Conservation (phyloP, 1,140 invertebrate species). For the Drosophila simulans region DNA sequence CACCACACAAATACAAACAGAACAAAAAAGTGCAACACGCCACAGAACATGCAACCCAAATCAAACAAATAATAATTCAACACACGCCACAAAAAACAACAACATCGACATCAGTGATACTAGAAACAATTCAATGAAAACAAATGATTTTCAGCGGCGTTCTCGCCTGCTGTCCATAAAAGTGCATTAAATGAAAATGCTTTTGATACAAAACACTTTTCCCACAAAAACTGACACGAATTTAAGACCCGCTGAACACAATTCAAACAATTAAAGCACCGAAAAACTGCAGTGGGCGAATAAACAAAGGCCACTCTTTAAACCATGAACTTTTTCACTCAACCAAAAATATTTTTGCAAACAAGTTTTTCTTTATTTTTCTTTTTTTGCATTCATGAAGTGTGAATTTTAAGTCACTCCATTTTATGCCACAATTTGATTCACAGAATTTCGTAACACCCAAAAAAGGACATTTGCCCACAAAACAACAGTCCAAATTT, state of each 20-base stretch:
- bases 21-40: slow-evolving; percentile 47
- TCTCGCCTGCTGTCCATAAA: slow-evolving; percentile 18
- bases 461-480: slow-evolving; percentile 2
- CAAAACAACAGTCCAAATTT: slow-evolving; percentile 5
- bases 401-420: slow-evolving; percentile 17
- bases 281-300: slow-evolving; percentile 1
- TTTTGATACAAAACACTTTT: slow-evolving; percentile 42
- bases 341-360: background rate
- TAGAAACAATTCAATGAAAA: slow-evolving; percentile 37
- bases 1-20: slow-evolving; percentile 23
- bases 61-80: slow-evolving; percentile 67
- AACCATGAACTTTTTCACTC: slow-evolving; percentile 31
- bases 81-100: slow-evolving; percentile 34
- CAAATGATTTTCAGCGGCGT: slow-evolving; percentile 26
- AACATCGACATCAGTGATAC: slow-evolving; percentile 43
- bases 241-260: slow-evolving; percentile 30
- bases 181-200: slow-evolving; percentile 35
- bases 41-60: slow-evolving; percentile 46
- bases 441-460: background rate
- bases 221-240: slow-evolving; percentile 49
- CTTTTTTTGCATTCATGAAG: slow-evolving; percentile 10
- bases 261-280: slow-evolving; percentile 19
- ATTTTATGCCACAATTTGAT: background rate
- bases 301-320: slow-evolving; percentile 32
- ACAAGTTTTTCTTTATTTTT: slow-evolving; percentile 8